Evolutionary conservation across 2,113 vertebrate species (phyloP), one percentile per base, ranked within the genome.

Genomic region (Empidonax traillii): DNA sequence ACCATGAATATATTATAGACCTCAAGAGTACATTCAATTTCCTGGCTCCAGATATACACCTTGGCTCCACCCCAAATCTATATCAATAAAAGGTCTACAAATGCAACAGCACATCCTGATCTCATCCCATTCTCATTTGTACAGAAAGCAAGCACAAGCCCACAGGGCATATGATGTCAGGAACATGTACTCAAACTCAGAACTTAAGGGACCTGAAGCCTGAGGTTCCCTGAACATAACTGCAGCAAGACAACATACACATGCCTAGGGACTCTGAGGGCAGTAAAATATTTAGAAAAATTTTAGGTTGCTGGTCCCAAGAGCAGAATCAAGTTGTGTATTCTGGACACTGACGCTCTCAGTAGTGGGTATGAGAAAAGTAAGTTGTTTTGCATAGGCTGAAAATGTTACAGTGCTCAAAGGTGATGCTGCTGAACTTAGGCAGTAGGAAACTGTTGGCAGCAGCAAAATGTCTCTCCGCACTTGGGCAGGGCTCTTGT

Each of bases 41-140:
- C 63, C 85, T 94, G 94, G 53, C 62, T 95, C 12, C 43, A 63
- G 33, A 65, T 47, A 82, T 16, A 28, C 35, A 53, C 0, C 4
- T 44, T 95, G 78, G 58, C 71, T 92, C 62, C 67, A 83, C 85
- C 88, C 58, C 93, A 94, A 84, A 94, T 58, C 58, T 69, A 44
- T 76, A 83, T n/a, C 53, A 69, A 88, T 83, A 79, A 91, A 94
- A 87, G 8, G 43, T 55, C 66, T 62, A 72, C 43, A 93, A 87
- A 78, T 72, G 71, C 39, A 87, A 35, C 43, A 89, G 19, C 16
- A 55, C 9, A 85, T 95, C 63, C 73, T 78, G 69, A 55, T 87
- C 14, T 59, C 43, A 74, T 47, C 23, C 30, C 11, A 27, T 87
- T 93, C 62, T 84, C 33, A 73, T 91, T 51, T 85, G 27, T 24